Evolutionary conservation across 2,113 vertebrate species (phyloP).

Genomic region (Sus scrofa): DNA sequence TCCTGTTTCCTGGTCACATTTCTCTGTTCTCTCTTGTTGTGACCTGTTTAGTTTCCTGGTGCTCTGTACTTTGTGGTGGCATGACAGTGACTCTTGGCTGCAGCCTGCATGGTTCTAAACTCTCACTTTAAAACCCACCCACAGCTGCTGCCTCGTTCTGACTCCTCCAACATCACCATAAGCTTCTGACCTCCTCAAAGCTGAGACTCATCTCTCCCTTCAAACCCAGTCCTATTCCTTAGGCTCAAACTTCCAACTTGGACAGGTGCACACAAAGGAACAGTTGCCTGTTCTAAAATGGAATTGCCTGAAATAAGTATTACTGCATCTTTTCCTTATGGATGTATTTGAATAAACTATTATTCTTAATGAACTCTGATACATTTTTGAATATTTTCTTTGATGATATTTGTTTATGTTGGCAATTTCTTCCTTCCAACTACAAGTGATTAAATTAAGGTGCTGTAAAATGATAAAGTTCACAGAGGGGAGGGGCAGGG

Average conservation of each 20-base stretch:
- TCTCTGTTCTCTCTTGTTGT: not conserved
- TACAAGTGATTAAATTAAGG: not conserved
- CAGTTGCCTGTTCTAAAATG: not conserved
- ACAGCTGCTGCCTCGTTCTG: not conserved
- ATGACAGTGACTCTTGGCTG: not conserved
- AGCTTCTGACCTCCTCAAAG: not conserved
- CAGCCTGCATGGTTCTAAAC: not conserved
- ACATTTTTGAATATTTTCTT: not conserved
- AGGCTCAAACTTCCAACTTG: not conserved
- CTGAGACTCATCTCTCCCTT: not conserved
- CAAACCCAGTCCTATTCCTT: not conserved
- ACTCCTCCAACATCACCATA: rapidly evolving
- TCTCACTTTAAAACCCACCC: not conserved
- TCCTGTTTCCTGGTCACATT: not conserved
- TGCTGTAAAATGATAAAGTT: not conserved
- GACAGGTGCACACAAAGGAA: not conserved
- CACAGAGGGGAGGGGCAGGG: not conserved
- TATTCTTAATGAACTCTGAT: not conserved
- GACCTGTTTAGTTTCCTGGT: not conserved
- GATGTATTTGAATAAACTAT: not conserved
- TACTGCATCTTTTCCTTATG: not conserved
- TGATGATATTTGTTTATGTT: not conserved
- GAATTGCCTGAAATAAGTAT: not conserved
- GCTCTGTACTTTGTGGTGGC: not conserved
- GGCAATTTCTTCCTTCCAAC: not conserved